Evolutionary conservation across 1,140 invertebrate genomes (phyloP), one percentile per base, ranked within the genome.

Genomic region (Bombus waltoni): DNA sequence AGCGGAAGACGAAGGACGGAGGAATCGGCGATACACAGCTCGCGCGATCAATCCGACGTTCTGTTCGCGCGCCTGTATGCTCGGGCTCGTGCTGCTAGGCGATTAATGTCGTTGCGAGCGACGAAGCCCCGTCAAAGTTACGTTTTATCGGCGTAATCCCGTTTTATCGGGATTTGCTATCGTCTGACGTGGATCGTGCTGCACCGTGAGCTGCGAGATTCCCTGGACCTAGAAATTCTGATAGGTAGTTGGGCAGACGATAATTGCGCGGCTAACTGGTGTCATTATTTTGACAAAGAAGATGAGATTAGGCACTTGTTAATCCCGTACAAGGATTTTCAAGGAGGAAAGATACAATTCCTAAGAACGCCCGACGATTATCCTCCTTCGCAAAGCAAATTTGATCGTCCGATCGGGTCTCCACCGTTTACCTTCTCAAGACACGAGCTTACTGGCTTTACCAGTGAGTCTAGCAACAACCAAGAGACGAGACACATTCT

Each of bases 131-230:
- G 53, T 76, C 74, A 76, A 76, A 76, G 25, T 76, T 76, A 28
- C 53, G 75, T 77, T 77, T 77, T 62, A 77, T 77, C 38, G 38
- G 38, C 38, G 38, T 42, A 77, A 77, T 77, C 35, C 74, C 18
- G 18, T 53, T 53, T 53, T 53, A 53, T 53, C 10, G 15, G 18
- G 28, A 65, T 77, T 32, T 62, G 57, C 59, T 18, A n/a, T 77
- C 57, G 13, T 10, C 13, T 35, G 32, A 38, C 32, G 47, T 57
- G 53, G 70, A 40, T 42, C 42, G 71, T n/a, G 18, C 18, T 53
- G 47, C 5, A 22, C 8, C 18, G 47, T 22, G 1, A 53, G 6
- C 18, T 22, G 47, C 18, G 47, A 53, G 47, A 53, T 53, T 53
- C 47, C 47, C 22, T 53, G 1, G 47, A 53, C 47, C 18, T 22